Base-by-base conservation (phyloP, 2,888 invertebrate species). In the Lycia hirtaria region DNA sequence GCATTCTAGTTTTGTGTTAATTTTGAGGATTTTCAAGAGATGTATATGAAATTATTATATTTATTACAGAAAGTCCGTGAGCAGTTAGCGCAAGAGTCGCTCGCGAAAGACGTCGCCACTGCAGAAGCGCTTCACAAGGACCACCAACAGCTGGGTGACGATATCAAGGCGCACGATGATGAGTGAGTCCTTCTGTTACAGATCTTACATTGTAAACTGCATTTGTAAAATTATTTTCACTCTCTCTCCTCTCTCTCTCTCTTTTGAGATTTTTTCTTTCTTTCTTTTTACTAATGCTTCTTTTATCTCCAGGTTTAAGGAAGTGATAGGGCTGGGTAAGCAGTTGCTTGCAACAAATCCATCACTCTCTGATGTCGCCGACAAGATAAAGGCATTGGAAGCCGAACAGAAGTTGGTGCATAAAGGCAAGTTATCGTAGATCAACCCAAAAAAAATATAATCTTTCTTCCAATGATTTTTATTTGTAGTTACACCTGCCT, bases 61-160 rank as follows among this genome's bases (percentile, higher is more conserved):
- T n/a, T n/a, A n/a, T n/a, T n/a, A 28, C 79, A 92, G 69, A 94
- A 95, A 64, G 95, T 96, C 1, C 96, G 97, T 70, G 96, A 96
- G 69, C 95, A 95, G 51, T 85, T 98, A 49, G 95, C 96, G 43
- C 95, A 95, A 2, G 97, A 97, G 72, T 96, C 95, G 67, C 93
- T 94, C 0, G 97, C 97, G 0, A 94, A 96, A 57, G 98, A 98
- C 88, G 98, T 99, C 10, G 97, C 96, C 43, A 98, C 98, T 0
- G 99, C 99, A 0, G 98, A 99, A 75, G 95, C 95, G 41, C 90
- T 98, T 28, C 92, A 97, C 52, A 98, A 99, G 78, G 95, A 97
- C 62, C 98, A 99, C 83, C 95, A 96, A 60, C 99, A 99, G 69
- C 90, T 99, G 0, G 94, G 94, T 0, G 97, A 98, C 67, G 99